A percentile compares a stretch with the other conserved stretches of the same genome.
Evolutionary conservation across 2,888 invertebrate species (phyloP).

Genomic region (Tenthredo scrophulariae): DNA sequence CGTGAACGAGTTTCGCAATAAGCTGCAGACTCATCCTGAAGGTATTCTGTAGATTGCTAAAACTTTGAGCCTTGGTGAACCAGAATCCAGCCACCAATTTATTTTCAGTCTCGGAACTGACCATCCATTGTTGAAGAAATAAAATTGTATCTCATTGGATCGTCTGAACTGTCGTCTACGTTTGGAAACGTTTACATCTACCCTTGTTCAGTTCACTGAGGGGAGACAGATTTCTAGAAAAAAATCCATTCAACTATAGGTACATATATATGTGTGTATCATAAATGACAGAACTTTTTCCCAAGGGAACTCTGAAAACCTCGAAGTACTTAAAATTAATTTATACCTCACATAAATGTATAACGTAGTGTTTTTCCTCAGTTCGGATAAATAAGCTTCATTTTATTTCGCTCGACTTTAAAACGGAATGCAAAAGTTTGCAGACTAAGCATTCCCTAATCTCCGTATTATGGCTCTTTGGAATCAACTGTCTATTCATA

Average conservation of each 20-base stretch:
- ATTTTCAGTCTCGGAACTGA: not conserved
- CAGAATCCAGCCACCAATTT: not conserved
- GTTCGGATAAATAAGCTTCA: not conserved
- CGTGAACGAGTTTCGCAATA: constrained; percentile 45
- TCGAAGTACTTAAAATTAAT: constrained; percentile 11
- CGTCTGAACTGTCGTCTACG: not conserved
- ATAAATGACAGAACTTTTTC: not conserved
- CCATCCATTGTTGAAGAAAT: not conserved
- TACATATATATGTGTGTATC: not conserved
- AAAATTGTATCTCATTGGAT: not conserved
- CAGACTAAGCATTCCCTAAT: not conserved
- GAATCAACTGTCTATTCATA: not conserved
- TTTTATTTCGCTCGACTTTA: not conserved
- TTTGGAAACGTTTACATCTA: not conserved
- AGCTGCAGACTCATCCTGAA: constrained; percentile 12
- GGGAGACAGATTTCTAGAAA: not conserved
- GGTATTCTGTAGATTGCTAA: not conserved
- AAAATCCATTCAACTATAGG: not conserved
- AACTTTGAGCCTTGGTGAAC: not conserved
- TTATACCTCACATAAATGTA: constrained; percentile 27
- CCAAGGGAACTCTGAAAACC: not conserved
- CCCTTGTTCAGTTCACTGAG: not conserved
- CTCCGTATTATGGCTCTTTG: not conserved
- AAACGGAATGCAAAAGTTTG: not conserved
- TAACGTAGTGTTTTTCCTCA: not conserved